Evolutionary conservation across 2,888 invertebrate genomes (phyloP).

Genomic region (Hymenopus coronatus): DNA sequence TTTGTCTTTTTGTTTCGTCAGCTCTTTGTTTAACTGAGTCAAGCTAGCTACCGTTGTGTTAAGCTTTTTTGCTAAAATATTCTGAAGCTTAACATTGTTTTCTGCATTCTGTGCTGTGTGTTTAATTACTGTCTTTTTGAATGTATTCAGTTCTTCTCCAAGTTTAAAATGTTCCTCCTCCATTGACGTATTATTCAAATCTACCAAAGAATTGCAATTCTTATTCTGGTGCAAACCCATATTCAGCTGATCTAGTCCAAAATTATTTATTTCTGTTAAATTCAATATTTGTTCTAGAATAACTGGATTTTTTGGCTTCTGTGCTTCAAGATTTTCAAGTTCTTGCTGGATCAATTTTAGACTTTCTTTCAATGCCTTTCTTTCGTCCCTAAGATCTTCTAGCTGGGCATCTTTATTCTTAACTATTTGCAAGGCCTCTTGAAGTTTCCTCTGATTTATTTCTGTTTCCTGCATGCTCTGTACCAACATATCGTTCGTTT

Average conservation of each 20-base stretch:
- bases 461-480: background rate
- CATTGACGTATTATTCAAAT: too few relatives aligned
- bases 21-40: background rate
- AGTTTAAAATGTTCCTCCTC: too few relatives aligned
- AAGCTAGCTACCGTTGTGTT: background rate
- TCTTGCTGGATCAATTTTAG: background rate
- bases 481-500: background rate
- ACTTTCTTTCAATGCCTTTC: background rate
- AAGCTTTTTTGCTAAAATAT: background rate
- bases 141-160: too few relatives aligned
- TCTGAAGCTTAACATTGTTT: background rate
- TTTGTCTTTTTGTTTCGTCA: too few relatives aligned
- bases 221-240: too few relatives aligned
- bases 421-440: background rate
- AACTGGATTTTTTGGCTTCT: too few relatives aligned
- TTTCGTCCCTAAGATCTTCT: background rate
- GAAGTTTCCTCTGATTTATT: background rate
- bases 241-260: too few relatives aligned
- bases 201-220: too few relatives aligned
- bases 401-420: background rate
- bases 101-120: background rate
- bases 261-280: too few relatives aligned
- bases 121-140: background rate
- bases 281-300: too few relatives aligned
- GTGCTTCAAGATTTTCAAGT: too few relatives aligned